Evolutionary conservation across 1,140 invertebrate genomes (phyloP).

Genomic region (Leptinotarsa lineolata): DNA sequence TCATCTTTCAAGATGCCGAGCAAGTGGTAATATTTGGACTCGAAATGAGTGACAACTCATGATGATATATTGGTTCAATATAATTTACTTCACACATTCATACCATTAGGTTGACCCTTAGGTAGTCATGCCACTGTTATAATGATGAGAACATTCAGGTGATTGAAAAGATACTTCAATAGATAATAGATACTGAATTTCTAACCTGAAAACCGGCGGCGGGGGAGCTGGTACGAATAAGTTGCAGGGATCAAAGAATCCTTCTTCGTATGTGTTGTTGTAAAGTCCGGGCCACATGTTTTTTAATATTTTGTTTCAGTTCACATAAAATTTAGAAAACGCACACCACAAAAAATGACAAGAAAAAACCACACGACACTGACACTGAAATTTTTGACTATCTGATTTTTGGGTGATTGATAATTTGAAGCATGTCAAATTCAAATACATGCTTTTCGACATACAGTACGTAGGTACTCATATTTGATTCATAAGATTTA

Average conservation of each 20-base stretch:
- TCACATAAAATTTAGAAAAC: constrained; percentile 24
- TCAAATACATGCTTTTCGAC: neutral
- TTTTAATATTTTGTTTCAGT: constrained; percentile 24
- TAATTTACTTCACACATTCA: too few species aligned
- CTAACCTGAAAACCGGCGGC: constrained; percentile 15
- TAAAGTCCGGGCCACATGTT: constrained; percentile 25
- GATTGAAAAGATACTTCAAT: too few species aligned
- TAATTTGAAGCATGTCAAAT: too few species aligned
- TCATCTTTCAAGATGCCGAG: too few species aligned
- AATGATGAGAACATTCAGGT: too few species aligned
- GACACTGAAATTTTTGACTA: constrained; percentile 29
- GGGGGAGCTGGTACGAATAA: constrained; percentile 22
- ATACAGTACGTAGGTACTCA: neutral
- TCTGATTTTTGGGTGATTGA: neutral
- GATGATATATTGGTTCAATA: too few species aligned
- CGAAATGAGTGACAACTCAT: too few species aligned
- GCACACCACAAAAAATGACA: constrained; percentile 22
- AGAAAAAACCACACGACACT: constrained; percentile 17
- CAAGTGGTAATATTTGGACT: too few species aligned
- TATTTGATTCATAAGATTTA: too few species aligned
- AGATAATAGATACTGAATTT: neutral
- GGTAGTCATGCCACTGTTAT: too few species aligned
- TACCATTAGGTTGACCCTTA: too few species aligned
- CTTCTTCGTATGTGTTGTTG: constrained; percentile 13
- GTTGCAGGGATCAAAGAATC: constrained; percentile 20